Conservation (phyloP, 2,888 invertebrate species). For the Bembecia ichneumoniformis region DNA sequence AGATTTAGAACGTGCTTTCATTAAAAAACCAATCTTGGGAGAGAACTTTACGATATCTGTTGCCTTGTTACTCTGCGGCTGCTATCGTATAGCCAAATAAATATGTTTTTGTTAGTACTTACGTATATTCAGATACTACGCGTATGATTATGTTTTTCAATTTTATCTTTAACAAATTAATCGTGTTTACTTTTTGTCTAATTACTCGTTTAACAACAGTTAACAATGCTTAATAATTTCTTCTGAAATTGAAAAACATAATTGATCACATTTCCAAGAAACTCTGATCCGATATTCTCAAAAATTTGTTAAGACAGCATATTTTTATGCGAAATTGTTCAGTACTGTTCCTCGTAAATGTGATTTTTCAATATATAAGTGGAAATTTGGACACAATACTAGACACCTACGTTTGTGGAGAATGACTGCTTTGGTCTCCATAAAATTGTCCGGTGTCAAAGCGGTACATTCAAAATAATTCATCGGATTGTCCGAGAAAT, state of each 20-base stretch:
- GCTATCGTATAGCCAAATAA: constrained; percentile 56
- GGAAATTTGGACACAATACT: constrained; percentile 34
- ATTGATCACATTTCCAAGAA: constrained; percentile 16
- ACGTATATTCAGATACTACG: constrained; percentile 20
- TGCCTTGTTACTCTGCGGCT: constrained; percentile 53
- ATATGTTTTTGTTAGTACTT: constrained; percentile 49
- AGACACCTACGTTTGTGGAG: constrained; percentile 61
- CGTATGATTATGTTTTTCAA: constrained; percentile 38
- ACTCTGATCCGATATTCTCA: not conserved
- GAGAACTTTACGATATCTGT: constrained; percentile 42
- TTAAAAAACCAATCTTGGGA: constrained; percentile 62
- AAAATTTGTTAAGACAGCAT: not conserved
- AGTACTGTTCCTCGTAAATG: constrained; percentile 28
- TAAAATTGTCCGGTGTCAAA: constrained; percentile 26
- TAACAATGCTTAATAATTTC: not conserved
- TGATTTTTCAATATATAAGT: constrained; percentile 22
- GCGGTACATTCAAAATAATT: constrained; percentile 38
- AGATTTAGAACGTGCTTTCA: constrained; percentile 31
- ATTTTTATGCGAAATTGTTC: not conserved
- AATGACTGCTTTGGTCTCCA: constrained; percentile 30
- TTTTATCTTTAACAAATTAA: constrained; percentile 15
- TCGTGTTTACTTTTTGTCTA: not conserved
- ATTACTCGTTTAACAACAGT: not conserved
- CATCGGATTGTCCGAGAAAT: constrained; percentile 26
- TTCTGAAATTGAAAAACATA: constrained; percentile 40